phyloP scores from a whole-genome alignment of 2,113 vertebrate genomes.

The western clawed frog (Xenopus tropicalis) region UCB_Xtro_10.0 CM004443.2:105563001-105563500 shows the following conservation, averaged over 20 bases:
- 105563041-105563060: constrained; percentile 35
- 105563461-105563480: not conserved
- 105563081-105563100: not conserved
- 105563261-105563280: constrained; percentile 30
- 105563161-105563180: not conserved
- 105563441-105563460: not conserved
- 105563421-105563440: not conserved
- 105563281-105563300: not conserved
- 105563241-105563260: constrained; percentile 37
- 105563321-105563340: constrained; percentile 8
- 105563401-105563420: not conserved
- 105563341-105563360: constrained; percentile 37
- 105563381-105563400: constrained; percentile 18
- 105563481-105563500: not conserved
- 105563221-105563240: constrained; percentile 9
- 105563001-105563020: constrained; percentile 45
- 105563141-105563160: not conserved
- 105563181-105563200: not conserved
- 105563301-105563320: constrained; percentile 10
- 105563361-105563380: constrained; percentile 28
- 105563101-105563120: not conserved
- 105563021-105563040: constrained; percentile 10
- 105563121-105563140: not conserved
- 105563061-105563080: constrained; percentile 1
- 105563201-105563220: not conserved